phyloP scores from a whole-genome alignment of 2,888 invertebrate genomes.

The Diarsia rubi region DNA sequence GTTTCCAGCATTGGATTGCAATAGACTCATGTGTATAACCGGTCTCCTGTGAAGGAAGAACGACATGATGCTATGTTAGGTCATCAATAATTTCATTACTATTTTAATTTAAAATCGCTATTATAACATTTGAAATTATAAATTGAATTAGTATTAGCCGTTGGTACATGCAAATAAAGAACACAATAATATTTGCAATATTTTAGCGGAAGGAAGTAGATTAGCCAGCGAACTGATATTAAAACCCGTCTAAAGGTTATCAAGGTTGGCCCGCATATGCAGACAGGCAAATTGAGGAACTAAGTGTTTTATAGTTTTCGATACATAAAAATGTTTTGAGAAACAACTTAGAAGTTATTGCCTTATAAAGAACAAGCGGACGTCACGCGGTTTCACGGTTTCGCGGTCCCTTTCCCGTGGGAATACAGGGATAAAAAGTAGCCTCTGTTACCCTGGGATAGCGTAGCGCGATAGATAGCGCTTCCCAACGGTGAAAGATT shows the following conservation, averaged over 20 bases:
- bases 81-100: neutral
- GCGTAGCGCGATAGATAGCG: too few species aligned
- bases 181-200: neutral
- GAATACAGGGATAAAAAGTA: too few species aligned
- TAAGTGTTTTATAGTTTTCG: constrained; percentile 4
- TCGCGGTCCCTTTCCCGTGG: too few species aligned
- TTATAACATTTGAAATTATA: too few species aligned
- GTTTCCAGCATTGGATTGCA: neutral
- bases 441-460: too few species aligned
- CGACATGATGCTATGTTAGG: neutral
- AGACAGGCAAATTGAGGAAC: constrained; percentile 27
- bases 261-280: constrained; percentile 25
- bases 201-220: constrained; percentile 14
- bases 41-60: neutral
- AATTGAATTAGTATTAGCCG: neutral
- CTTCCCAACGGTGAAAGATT: too few species aligned
- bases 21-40: too few species aligned
- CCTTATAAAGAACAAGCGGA: constrained; percentile 14
- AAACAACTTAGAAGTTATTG: constrained; percentile 16
- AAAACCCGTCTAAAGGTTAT: neutral
- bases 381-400: too few species aligned
- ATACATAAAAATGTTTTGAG: neutral
- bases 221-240: neutral
- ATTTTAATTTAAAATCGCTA: too few species aligned
- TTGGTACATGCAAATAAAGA: neutral